Conservation (phyloP, 2,797 vertebrate genomes). For the Pyrrhura leucotis region DNA sequence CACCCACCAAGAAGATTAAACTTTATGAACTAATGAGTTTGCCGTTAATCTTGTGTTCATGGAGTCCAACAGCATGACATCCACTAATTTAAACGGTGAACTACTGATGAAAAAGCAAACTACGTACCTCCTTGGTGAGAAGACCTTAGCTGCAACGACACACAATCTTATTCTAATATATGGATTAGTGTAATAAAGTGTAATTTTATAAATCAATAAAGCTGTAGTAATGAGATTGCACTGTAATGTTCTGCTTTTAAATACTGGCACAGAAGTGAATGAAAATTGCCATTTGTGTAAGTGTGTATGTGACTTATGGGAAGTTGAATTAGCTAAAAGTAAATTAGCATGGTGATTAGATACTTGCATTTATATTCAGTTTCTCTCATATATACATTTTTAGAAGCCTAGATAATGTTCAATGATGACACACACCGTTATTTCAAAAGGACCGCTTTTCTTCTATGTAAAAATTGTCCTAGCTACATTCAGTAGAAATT, state of each 20-base stretch:
- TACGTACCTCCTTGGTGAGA: neutral
- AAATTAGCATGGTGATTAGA: slow-evolving; percentile 53
- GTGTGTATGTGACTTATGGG: neutral
- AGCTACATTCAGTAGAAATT: neutral
- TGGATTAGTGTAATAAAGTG: slow-evolving; percentile 46
- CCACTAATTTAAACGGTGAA: slow-evolving; percentile 42
- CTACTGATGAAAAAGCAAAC: slow-evolving; percentile 22
- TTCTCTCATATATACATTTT: neutral
- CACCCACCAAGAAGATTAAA: slow-evolving; percentile 63
- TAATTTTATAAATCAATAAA: slow-evolving; percentile 66
- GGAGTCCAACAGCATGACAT: slow-evolving; percentile 41
- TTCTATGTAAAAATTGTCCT: neutral
- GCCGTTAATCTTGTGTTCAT: slow-evolving; percentile 30
- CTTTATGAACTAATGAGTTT: slow-evolving; percentile 59
- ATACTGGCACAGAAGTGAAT: slow-evolving; percentile 27
- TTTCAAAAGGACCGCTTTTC: neutral
- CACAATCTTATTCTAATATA: slow-evolving; percentile 13
- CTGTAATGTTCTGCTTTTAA: slow-evolving; percentile 45
- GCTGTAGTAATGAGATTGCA: slow-evolving; percentile 20
- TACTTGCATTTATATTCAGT: neutral
- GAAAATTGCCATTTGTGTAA: slow-evolving; percentile 25
- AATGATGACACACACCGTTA: neutral
- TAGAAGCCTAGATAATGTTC: neutral
- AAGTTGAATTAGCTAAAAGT: slow-evolving; percentile 24
- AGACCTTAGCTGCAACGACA: neutral